These are phyloP conservation scores for Zeugodacus cucurbitae DNA, from an alignment of 1,140 invertebrate species.

Conservation along the genomic window DNA sequence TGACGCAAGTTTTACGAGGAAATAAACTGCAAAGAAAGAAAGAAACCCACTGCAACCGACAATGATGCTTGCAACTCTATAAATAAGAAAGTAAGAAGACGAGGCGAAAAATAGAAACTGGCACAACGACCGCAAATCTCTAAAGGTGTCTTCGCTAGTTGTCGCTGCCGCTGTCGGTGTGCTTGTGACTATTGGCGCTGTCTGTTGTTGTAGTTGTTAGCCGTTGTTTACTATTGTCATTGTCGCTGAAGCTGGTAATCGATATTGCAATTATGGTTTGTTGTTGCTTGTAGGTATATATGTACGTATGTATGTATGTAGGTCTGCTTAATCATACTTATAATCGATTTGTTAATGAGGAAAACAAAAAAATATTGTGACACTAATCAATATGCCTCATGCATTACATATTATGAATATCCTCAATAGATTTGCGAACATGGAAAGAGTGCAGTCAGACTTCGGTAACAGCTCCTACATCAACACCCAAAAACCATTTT, in stretches of 20 bases:
- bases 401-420: no score
- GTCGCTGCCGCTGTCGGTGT: not conserved
- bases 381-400: not conserved
- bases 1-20: constrained; percentile 16
- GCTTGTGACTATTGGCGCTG: no score
- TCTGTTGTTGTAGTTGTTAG: no score
- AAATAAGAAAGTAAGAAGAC: constrained; percentile 18
- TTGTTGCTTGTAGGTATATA: no score
- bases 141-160: constrained; percentile 6
- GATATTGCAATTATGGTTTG: not conserved
- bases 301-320: not conserved
- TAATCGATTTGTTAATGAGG: no score
- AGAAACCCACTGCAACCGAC: not conserved
- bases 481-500: no score
- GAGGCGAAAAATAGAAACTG: constrained; percentile 14
- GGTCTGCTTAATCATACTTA: no score
- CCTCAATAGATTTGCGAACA: no score
- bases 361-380: not conserved
- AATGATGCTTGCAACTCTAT: constrained; percentile 12
- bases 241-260: not conserved
- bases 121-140: constrained; percentile 33
- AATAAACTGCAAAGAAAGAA: not conserved
- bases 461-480: no score
- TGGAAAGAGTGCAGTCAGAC: no score
- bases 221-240: not conserved